Percentiles rank a stretch among this genome's conserved stretches.
Conservation (phyloP, 2,888 invertebrate genomes). For the Meiosimyza platycephala region DNA sequence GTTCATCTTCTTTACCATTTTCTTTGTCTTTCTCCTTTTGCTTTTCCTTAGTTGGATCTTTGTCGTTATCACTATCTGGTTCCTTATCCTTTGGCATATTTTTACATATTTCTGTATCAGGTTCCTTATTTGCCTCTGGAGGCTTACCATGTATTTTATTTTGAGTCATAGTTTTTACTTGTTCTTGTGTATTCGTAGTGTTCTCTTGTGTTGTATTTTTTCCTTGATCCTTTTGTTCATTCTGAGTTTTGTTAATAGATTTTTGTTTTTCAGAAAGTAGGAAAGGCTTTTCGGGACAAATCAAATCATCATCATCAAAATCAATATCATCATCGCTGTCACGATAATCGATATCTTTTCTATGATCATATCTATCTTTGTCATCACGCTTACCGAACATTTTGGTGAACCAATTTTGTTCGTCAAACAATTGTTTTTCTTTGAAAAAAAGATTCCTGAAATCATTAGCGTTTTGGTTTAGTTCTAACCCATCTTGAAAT, state of each 20-base stretch:
- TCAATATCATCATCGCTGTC: constrained; percentile 21
- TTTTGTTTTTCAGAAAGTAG: neutral
- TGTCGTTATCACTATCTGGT: neutral
- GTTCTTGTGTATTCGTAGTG: neutral
- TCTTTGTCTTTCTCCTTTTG: constrained; percentile 7
- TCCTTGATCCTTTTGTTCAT: neutral
- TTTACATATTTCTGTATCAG: neutral
- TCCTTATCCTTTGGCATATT: neutral
- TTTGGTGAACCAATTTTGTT: too few relatives aligned
- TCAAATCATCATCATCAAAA: neutral
- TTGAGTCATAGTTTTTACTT: constrained; percentile 11
- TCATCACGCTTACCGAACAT: too few relatives aligned
- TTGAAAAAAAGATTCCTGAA: too few relatives aligned
- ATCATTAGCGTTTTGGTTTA: constrained; percentile 16
- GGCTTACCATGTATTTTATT: constrained; percentile 7
- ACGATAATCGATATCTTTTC: constrained; percentile 38
- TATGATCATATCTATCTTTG: too few relatives aligned
- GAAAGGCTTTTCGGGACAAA: constrained; percentile 20
- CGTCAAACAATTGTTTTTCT: too few relatives aligned
- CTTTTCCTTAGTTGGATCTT: neutral
- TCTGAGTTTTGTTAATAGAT: neutral
- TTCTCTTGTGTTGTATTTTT: constrained; percentile 9
- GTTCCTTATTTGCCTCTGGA: neutral
- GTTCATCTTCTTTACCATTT: neutral
- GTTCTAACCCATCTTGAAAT: neutral